Percentiles rank a stretch among this genome's conserved stretches.
phyloP scores from a whole-genome alignment of 1,140 invertebrate species.

The Caerostris extrusa region DNA sequence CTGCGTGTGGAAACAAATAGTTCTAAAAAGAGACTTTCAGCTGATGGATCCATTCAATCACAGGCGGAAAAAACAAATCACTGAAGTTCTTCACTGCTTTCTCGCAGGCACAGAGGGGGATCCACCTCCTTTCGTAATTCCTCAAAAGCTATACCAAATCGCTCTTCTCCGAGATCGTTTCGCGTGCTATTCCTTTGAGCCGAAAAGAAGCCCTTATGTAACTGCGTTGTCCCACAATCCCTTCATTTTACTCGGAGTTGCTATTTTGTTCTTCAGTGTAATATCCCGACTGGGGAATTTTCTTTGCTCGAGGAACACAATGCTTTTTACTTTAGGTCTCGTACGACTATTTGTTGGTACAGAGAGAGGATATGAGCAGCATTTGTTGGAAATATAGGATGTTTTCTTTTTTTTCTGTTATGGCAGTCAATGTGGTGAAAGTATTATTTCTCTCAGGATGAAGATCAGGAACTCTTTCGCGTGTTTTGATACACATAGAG shows the following conservation, averaged over 20 bases:
- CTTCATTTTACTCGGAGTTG: background rate
- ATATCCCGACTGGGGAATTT: background rate
- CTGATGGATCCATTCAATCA: background rate
- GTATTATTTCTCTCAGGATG: no score
- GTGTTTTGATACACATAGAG: no score
- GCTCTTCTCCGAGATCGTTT: background rate
- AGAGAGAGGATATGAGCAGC: background rate
- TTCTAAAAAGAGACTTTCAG: no score
- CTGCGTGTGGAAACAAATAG: no score
- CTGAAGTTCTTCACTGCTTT: no score
- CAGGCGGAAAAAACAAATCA: no score
- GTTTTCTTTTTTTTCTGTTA: no score
- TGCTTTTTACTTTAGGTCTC: background rate
- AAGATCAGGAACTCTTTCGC: no score
- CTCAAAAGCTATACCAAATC: conserved; percentile 5
- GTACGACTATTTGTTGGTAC: no score
- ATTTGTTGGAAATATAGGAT: background rate
- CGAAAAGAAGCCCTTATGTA: background rate
- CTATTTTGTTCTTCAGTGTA: background rate
- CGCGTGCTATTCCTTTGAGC: background rate
- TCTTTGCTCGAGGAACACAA: background rate
- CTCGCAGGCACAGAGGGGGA: background rate
- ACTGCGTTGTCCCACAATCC: background rate
- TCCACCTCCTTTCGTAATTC: background rate
- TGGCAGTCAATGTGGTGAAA: no score